Evolutionary conservation across 1,140 invertebrate genomes (phyloP).

Genomic region (Drosophila quadrilineata): DNA sequence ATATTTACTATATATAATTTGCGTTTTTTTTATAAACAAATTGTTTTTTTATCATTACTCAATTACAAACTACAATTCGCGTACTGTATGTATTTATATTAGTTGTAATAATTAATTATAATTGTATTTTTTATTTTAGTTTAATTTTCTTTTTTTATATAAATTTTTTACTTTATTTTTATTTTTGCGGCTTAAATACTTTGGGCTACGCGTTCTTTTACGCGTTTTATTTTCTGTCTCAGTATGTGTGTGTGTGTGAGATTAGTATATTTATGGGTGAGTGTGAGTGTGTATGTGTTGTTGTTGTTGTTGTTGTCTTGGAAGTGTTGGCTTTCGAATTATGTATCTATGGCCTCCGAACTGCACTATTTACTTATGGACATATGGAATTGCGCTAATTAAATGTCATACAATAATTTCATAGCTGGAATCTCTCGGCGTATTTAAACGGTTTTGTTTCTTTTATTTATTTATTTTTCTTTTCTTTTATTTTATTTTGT

Average conservation of each 20-base stretch:
- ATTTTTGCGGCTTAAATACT: constrained; percentile 73
- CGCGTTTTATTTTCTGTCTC: constrained; percentile 30
- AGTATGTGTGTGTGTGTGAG: constrained; percentile 42
- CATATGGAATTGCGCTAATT: constrained; percentile 78
- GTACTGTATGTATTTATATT: constrained; percentile 52
- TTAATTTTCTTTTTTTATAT: constrained; percentile 37
- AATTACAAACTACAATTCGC: constrained; percentile 79
- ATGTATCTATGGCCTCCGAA: constrained; percentile 66
- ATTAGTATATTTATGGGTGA: constrained; percentile 11
- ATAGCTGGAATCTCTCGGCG: constrained; percentile 70
- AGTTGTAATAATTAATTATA: constrained; percentile 58
- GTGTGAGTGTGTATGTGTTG: constrained; percentile 27
- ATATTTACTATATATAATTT: constrained; percentile 68
- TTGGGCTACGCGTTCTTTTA: constrained; percentile 48
- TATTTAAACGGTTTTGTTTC: too few species aligned
- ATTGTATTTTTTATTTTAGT: constrained; percentile 58
- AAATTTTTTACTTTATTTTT: constrained; percentile 37
- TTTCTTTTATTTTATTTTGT: constrained; percentile 5
- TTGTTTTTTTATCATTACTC: constrained; percentile 66
- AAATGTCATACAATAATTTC: constrained; percentile 70
- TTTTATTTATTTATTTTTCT: too few species aligned
- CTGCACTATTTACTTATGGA: constrained; percentile 55
- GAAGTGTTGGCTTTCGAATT: constrained; percentile 56
- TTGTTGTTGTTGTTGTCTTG: constrained; percentile 40
- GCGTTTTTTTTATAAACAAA: constrained; percentile 70